phyloP scores from a whole-genome alignment of 2,113 vertebrate species.

The Apodemus sylvaticus region DNA sequence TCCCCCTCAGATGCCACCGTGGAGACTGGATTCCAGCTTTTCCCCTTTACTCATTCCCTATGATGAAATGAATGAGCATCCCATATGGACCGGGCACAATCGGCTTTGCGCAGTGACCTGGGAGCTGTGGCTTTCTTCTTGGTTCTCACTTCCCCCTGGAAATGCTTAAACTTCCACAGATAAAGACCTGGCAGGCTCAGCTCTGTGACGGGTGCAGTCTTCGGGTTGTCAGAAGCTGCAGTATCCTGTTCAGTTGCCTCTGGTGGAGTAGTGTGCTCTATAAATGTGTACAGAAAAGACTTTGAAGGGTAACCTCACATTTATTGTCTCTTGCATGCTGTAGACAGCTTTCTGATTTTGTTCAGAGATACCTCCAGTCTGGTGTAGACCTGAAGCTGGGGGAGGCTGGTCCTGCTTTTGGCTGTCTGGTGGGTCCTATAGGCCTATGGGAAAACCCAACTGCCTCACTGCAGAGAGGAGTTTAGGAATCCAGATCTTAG shows the following conservation, averaged over 20 bases:
- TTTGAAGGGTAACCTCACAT: background rate
- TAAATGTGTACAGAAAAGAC: background rate
- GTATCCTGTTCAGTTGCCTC: slow-evolving; percentile 49
- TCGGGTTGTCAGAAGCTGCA: background rate
- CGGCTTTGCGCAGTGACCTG: slow-evolving; percentile 52
- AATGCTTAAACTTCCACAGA: slow-evolving; percentile 67
- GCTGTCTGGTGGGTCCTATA: background rate
- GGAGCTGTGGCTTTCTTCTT: slow-evolving; percentile 68
- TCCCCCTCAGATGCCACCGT: slow-evolving; percentile 68
- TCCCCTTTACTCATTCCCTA: background rate
- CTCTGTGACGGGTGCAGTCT: background rate
- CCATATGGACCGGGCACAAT: slow-evolving; percentile 74
- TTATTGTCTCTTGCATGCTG: background rate
- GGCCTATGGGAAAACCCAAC: too few relatives aligned
- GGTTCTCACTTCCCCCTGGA: slow-evolving; percentile 78
- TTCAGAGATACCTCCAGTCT: too few relatives aligned
- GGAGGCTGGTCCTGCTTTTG: background rate
- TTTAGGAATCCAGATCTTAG: slow-evolving; percentile 26
- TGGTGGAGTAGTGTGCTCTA: background rate
- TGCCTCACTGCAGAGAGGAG: background rate
- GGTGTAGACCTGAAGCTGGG: background rate
- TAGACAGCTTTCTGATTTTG: background rate
- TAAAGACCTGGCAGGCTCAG: slow-evolving; percentile 66
- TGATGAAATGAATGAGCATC: slow-evolving; percentile 74
- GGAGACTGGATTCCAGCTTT: slow-evolving; percentile 23